These are phyloP conservation scores for Sinonovacula constricta DNA, from an alignment of 1,140 invertebrate genomes.

Conservation along the genomic window DNA sequence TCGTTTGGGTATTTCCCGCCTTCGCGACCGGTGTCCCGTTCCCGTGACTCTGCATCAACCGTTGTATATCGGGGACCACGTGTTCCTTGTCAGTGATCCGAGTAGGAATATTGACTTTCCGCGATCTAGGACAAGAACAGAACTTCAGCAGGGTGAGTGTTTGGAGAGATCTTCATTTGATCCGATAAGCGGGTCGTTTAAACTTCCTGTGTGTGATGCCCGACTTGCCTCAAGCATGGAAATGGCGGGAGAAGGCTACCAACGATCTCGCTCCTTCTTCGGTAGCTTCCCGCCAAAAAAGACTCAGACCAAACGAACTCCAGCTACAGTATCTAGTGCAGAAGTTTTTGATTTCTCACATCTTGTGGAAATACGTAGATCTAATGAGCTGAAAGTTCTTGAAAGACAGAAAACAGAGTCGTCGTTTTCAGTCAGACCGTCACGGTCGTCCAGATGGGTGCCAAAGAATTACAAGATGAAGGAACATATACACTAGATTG, in stretches of 20 bases:
- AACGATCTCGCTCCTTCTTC: conserved; percentile 3
- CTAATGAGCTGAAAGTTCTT: conserved; percentile 3
- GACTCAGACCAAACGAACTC: conserved; percentile 9
- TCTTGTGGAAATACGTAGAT: conserved; percentile 17
- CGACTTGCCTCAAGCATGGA: background rate
- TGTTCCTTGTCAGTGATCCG: conserved; percentile 34
- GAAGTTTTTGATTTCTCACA: conserved; percentile 46
- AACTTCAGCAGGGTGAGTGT: background rate
- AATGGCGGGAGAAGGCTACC: background rate
- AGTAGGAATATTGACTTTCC: conserved; percentile 33
- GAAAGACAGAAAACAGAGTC: conserved; percentile 37
- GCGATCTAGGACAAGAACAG: conserved; percentile 25
- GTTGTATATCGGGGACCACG: conserved; percentile 39
- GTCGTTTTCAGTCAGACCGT: conserved; percentile 9
- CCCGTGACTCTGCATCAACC: conserved; percentile 42
- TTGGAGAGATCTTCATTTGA: background rate
- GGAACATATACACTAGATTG: conserved; percentile 1
- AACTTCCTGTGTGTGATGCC: background rate
- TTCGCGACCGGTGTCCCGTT: conserved; percentile 34
- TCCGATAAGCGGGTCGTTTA: background rate
- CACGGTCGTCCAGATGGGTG: conserved; percentile 24
- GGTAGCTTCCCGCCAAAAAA: background rate
- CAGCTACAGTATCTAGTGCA: conserved; percentile 28
- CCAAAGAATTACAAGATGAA: conserved; percentile 21
- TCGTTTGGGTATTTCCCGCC: conserved; percentile 5